These are phyloP conservation scores for Muntiacus reevesi DNA, from an alignment of 2,113 vertebrate genomes.

Conservation along the genomic window DNA sequence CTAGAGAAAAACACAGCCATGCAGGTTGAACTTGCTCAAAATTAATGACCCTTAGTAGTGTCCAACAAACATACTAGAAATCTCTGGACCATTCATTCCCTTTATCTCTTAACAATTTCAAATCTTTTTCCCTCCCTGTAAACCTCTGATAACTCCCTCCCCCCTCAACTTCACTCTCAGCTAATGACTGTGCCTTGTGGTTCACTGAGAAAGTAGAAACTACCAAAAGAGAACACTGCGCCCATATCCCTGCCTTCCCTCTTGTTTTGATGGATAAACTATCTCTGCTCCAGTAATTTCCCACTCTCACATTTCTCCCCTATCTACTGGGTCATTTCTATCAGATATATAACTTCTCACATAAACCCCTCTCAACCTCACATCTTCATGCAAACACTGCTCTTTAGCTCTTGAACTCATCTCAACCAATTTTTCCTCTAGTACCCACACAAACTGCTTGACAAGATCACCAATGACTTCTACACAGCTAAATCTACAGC, in stretches of 20 bases:
- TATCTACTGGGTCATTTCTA: neutral
- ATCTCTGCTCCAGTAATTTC: neutral
- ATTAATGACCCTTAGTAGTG: neutral
- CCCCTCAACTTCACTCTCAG: neutral
- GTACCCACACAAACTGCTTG: neutral
- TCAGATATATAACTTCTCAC: neutral
- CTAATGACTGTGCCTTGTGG: neutral
- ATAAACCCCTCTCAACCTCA: neutral
- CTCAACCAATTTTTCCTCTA: neutral
- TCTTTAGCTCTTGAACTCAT: neutral
- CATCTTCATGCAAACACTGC: neutral
- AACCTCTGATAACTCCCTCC: neutral
- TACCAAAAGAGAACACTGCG: neutral
- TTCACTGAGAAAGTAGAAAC: neutral
- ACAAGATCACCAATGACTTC: neutral
- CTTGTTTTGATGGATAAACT: neutral
- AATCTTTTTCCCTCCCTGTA: neutral
- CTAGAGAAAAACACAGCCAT: neutral
- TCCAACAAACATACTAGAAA: neutral
- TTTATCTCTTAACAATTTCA: neutral
- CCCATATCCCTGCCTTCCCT: neutral
- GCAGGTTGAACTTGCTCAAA: neutral
- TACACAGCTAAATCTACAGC: neutral
- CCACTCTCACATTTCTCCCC: neutral
- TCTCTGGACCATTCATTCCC: neutral